Evolutionary conservation across 1,140 invertebrate genomes (phyloP), one percentile per base, ranked within the genome.

Genomic region (Drosophila virilis): DNA sequence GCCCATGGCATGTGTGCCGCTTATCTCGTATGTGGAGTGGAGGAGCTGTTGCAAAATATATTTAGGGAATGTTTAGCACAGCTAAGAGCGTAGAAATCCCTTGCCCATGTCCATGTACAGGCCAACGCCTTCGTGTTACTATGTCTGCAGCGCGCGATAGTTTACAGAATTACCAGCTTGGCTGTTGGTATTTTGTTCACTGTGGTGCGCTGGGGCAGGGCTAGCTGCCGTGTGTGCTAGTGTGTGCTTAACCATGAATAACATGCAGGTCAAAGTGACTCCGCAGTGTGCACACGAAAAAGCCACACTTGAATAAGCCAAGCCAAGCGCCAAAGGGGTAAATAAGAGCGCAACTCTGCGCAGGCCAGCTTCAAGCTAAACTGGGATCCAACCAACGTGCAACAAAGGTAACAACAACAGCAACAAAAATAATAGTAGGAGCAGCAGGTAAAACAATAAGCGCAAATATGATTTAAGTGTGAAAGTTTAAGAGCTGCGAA

Each of bases 41-140:
- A 72, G 66, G 75, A 83, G 84, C 84, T 89, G 84, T 80, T 89
- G 84, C 79, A 79, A 86, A 86, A 86, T 86, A 86, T 86, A 86
- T 86, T 86, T 86, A 83, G 83, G 84, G 83, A 86, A 86, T 86
- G 83, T 86, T 86, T 86, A 86, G 83, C 77, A 89, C 84, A 86
- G 83, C 83, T 88, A 88, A 86, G 84, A 73, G 83, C 76, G 69
- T 46, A 62, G 60, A 68, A 74, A 72, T 65, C 55, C 55, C 58
- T 12, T 45, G 12, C 35, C 43, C 33, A 37, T 22, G 46, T 51
- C 57, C 40, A 52, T 35, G 28, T 51, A 51, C 67, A 50, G 62
- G 70, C 45, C 60, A 68, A 62, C 66, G 59, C 72, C 72, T 64
- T 70, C 32, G 43, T 55, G 50, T 70, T 65, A 55, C 70, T 81